phyloP scores from a whole-genome alignment of 2,888 invertebrate species.

The Thecophora atra region DNA sequence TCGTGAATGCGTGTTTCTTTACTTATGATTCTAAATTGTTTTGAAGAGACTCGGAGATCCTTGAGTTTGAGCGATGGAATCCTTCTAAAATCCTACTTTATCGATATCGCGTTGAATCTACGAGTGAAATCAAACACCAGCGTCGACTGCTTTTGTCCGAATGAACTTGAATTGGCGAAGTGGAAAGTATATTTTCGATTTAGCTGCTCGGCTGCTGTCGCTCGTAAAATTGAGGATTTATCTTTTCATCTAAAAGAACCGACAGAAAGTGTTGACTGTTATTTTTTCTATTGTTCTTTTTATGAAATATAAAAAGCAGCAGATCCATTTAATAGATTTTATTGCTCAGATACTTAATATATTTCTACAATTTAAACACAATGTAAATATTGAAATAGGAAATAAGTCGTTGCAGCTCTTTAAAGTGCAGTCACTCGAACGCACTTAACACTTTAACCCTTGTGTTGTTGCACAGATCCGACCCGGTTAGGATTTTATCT shows the following conservation, averaged over 20 bases:
- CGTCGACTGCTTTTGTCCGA: constrained; percentile 40
- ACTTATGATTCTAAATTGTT: background rate
- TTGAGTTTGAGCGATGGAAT: background rate
- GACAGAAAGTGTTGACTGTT: background rate
- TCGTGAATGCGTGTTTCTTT: background rate
- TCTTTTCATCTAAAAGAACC: background rate
- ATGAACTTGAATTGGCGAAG: constrained; percentile 36
- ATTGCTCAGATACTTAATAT: background rate
- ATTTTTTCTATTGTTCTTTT: background rate
- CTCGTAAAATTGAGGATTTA: constrained; percentile 13
- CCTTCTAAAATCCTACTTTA: too few relatives aligned
- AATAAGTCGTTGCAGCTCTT: background rate
- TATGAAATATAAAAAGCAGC: background rate
- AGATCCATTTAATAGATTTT: background rate
- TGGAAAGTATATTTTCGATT: background rate
- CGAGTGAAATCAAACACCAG: constrained; percentile 18
- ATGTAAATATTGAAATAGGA: background rate
- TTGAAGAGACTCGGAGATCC: background rate
- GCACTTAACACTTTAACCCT: background rate
- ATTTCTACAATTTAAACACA: background rate
- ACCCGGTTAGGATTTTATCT: too few relatives aligned
- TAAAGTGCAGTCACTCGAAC: background rate
- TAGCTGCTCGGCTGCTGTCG: constrained; percentile 1
- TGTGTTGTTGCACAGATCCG: background rate
- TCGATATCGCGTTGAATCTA: background rate